Conservation (phyloP, 2,888 invertebrate genomes). For the Polydrusus tereticollis region DNA sequence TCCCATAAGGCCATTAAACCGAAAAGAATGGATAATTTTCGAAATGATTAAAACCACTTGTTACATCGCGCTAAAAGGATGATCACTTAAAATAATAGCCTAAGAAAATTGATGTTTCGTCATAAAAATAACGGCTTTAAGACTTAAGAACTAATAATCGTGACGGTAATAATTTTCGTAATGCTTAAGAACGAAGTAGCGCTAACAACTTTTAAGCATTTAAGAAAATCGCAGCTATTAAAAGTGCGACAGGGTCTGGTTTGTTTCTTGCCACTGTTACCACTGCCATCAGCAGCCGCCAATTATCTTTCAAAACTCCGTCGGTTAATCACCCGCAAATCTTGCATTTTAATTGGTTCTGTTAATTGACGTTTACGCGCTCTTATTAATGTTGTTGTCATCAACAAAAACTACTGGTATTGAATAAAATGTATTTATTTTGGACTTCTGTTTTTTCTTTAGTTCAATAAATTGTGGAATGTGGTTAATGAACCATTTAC, state of each 20-base stretch:
- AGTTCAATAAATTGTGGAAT: not conserved
- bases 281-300: slow-evolving; percentile 54
- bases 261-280: slow-evolving; percentile 52
- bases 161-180: slow-evolving; percentile 46
- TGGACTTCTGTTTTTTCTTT: not conserved
- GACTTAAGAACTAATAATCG: slow-evolving; percentile 46
- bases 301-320: slow-evolving; percentile 63
- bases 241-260: slow-evolving; percentile 64
- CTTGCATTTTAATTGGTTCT: slow-evolving; percentile 64
- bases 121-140: slow-evolving; percentile 40
- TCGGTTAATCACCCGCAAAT: slow-evolving; percentile 65
- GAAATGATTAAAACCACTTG: slow-evolving; percentile 23
- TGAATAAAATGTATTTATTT: slow-evolving; percentile 3
- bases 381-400: slow-evolving; percentile 57
- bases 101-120: slow-evolving; percentile 45
- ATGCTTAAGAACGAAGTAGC: slow-evolving; percentile 40
- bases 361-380: slow-evolving; percentile 65
- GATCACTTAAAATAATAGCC: slow-evolving; percentile 38
- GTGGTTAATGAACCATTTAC: not conserved
- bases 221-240: slow-evolving; percentile 68
- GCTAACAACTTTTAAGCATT: slow-evolving; percentile 59
- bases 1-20: slow-evolving; percentile 1
- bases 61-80: slow-evolving; percentile 10
- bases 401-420: slow-evolving; percentile 41
- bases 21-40: slow-evolving; percentile 27